phyloP scores from a whole-genome alignment of 2,888 invertebrate species.

The Tupiocoris notatus region DNA sequence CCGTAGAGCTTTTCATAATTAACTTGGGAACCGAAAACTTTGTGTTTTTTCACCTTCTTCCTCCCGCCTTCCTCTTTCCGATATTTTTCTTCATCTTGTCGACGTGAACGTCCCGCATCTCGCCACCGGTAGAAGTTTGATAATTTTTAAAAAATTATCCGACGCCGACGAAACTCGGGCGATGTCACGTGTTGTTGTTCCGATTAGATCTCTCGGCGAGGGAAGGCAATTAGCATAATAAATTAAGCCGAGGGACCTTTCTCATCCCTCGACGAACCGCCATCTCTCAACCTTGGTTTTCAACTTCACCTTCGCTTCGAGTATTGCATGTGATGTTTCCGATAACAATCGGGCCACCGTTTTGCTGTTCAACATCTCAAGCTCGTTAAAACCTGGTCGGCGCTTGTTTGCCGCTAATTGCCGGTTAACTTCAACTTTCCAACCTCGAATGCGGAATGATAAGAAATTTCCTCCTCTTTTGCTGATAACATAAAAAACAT shows the following conservation, averaged over 20 bases:
- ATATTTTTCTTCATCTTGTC: constrained; percentile 8
- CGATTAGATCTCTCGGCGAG: constrained; percentile 14
- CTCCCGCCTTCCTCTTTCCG: not conserved
- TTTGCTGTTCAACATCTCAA: not conserved
- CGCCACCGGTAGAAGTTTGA: constrained; percentile 17
- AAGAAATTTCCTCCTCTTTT: not conserved
- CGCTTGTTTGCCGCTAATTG: not conserved
- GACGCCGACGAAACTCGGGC: constrained; percentile 8
- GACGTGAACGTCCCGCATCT: not conserved
- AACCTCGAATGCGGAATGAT: not conserved
- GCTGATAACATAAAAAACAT: no score
- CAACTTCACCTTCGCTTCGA: not conserved
- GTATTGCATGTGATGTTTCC: not conserved
- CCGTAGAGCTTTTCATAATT: constrained; percentile 28
- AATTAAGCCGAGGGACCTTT: constrained; percentile 9
- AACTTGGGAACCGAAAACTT: constrained; percentile 33
- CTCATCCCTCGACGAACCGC: not conserved
- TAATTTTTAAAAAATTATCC: constrained; percentile 38
- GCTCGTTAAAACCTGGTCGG: not conserved
- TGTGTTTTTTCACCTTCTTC: constrained; percentile 10
- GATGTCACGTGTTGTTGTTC: constrained; percentile 41
- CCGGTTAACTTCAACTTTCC: not conserved
- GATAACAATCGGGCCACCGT: not conserved
- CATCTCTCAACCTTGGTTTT: not conserved
- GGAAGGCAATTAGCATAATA: constrained; percentile 17